Evolutionary conservation across 2,113 vertebrate species (phyloP).

Genomic region (Bombycilla garrulus): DNA sequence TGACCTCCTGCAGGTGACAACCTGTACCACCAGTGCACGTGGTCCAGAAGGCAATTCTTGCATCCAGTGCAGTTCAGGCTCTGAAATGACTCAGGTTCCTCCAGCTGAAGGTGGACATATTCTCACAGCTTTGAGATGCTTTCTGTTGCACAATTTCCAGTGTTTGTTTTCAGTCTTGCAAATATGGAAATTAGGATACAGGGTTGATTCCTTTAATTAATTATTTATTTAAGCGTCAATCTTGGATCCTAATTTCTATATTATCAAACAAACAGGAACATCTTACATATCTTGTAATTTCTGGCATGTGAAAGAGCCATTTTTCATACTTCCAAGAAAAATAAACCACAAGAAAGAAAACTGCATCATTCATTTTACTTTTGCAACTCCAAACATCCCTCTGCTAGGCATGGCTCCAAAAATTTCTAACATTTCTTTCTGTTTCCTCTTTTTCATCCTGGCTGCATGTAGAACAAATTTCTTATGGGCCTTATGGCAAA

Average conservation of each 20-base stretch:
- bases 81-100: constrained; percentile 26
- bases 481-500: constrained; percentile 23
- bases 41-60: background rate
- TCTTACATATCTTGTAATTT: background rate
- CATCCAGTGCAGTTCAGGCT: background rate
- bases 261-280: background rate
- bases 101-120: background rate
- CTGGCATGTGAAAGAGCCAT: background rate
- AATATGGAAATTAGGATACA: constrained; percentile 30
- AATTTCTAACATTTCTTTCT: constrained; percentile 36
- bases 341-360: background rate
- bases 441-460: constrained; percentile 23
- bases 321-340: background rate
- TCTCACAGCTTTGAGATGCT: background rate
- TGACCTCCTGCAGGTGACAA: background rate
- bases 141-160: background rate
- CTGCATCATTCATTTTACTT: background rate
- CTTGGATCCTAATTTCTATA: constrained; percentile 24
- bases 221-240: background rate
- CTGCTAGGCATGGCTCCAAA: constrained; percentile 34
- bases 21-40: background rate
- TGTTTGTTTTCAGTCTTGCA: constrained; percentile 27
- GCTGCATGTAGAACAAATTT: constrained; percentile 53
- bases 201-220: background rate
- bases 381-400: constrained; percentile 22